Evolutionary conservation across 2,888 invertebrate genomes (phyloP), one percentile per base, ranked within the genome.

Genomic region (Sturmia bella): DNA sequence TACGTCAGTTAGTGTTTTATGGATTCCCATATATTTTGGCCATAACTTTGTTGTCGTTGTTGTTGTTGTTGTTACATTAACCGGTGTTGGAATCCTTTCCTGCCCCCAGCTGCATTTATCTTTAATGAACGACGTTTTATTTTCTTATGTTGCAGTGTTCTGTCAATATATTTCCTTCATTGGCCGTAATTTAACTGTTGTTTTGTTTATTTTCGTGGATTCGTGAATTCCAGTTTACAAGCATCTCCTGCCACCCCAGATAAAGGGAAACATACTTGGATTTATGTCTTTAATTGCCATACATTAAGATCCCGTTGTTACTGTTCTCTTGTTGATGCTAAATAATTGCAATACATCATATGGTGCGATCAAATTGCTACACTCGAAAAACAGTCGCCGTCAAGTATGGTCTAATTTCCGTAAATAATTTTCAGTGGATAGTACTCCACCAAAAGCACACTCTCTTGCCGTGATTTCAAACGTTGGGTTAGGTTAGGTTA

Each of bases 201-300:
- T 76, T 68, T 63, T 83, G 79, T 73, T 83, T 78, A 39, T 61
- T 64, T 66, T 72, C 43, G 11, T 24, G 13, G 19, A 24, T 27
- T 45, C 56, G n/a, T 48, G 6, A 19, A 39, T 45, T 69, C 45
- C 61, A 69, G 80, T 72, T 66, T 52, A 3, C 21, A 66, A 63
- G 50, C 41, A 48, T n/a, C n/a, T n/a, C n/a, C 63, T 74, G 13
- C 64, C 66, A 69, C 74, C 77, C 52, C 50, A 77, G 39, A 54
- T 52, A 74, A 78, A 59, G 74, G 52, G 17, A 64, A 73, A 82
- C 9, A 69, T 74, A 59, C n/a, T 76, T 76, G 32, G 13, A 48
- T 81, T 76, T 70, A 64, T 79, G 54, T 84, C 77, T 80, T 84
- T 88, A 88, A 88, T 88, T 88, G 87, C 85, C 85, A 68, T 84